Conservation (phyloP, 2,888 invertebrate species). For the Odontothrips loti region DNA sequence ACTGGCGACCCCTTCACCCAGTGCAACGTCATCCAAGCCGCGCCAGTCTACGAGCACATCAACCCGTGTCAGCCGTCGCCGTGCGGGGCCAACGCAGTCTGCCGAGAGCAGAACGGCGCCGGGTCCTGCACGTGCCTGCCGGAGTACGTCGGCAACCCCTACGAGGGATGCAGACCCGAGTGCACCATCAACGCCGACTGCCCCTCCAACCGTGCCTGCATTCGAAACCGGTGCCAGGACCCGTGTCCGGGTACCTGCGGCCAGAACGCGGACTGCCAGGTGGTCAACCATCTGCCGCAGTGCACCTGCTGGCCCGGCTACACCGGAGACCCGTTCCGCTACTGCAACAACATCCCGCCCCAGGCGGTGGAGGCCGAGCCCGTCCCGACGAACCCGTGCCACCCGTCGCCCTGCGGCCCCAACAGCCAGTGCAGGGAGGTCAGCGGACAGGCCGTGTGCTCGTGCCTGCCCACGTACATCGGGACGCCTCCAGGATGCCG, state of each 20-base stretch:
- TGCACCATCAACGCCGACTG: constrained; percentile 76
- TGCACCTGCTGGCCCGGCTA: constrained; percentile 65
- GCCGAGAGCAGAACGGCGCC: constrained; percentile 64
- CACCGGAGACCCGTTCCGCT: constrained; percentile 69
- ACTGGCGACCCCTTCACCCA: constrained; percentile 49
- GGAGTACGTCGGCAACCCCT: constrained; percentile 66
- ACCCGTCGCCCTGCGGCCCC: constrained; percentile 63
- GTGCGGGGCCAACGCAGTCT: constrained; percentile 71
- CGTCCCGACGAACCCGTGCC: constrained; percentile 51
- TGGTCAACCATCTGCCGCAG: constrained; percentile 68
- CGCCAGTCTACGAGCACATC: constrained; percentile 37
- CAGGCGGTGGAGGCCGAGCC: constrained; percentile 39
- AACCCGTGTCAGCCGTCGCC: constrained; percentile 67
- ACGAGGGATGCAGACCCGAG: constrained; percentile 70
- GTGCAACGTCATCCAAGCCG: constrained; percentile 41
- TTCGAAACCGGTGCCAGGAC: constrained; percentile 69
- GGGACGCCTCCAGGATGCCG: constrained; percentile 47
- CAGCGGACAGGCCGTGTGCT: constrained; percentile 44
- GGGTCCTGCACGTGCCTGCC: constrained; percentile 72
- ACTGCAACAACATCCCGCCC: constrained; percentile 51
- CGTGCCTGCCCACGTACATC: constrained; percentile 42
- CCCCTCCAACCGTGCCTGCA: constrained; percentile 64
- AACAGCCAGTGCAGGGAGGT: constrained; percentile 57
- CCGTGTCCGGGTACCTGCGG: constrained; percentile 76
- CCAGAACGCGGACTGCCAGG: constrained; percentile 66